Evolutionary conservation across 2,797 vertebrate species (phyloP).

Genomic region (Onychomys leucogaster): DNA sequence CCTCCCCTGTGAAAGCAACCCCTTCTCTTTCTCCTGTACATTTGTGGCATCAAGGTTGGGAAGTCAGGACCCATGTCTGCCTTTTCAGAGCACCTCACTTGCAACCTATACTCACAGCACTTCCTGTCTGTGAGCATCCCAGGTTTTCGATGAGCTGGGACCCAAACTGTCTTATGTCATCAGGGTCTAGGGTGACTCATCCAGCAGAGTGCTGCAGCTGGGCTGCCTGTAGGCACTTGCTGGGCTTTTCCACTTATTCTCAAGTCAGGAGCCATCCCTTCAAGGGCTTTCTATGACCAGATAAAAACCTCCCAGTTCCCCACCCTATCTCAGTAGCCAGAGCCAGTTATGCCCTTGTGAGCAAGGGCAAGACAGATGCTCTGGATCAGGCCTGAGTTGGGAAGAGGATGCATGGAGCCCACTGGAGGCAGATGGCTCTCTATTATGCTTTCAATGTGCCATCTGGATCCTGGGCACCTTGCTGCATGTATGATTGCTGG

Average conservation of each 20-base stretch:
- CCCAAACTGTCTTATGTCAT: neutral
- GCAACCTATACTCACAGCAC: rapidly evolving
- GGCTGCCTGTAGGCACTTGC: neutral
- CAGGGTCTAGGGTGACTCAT: neutral
- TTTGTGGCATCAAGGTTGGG: neutral
- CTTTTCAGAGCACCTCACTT: neutral
- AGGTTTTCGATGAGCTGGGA: neutral
- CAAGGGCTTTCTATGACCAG: neutral
- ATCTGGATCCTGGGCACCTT: neutral
- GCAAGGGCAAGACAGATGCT: neutral
- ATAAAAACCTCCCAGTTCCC: neutral
- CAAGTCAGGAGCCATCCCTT: neutral
- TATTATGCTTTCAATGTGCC: neutral
- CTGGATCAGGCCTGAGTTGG: no score
- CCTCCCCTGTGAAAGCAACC: neutral
- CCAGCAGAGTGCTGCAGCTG: no score
- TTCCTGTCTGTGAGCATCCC: neutral
- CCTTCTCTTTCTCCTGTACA: neutral
- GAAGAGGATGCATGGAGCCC: neutral
- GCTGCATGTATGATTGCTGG: neutral
- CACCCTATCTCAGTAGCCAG: no score
- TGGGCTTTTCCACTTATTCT: no score
- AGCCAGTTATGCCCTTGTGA: neutral
- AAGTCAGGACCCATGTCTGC: neutral
- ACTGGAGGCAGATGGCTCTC: neutral